These are phyloP conservation scores for Conops quadrifasciatus DNA, from an alignment of 2,888 invertebrate genomes.

Conservation along the genomic window DNA sequence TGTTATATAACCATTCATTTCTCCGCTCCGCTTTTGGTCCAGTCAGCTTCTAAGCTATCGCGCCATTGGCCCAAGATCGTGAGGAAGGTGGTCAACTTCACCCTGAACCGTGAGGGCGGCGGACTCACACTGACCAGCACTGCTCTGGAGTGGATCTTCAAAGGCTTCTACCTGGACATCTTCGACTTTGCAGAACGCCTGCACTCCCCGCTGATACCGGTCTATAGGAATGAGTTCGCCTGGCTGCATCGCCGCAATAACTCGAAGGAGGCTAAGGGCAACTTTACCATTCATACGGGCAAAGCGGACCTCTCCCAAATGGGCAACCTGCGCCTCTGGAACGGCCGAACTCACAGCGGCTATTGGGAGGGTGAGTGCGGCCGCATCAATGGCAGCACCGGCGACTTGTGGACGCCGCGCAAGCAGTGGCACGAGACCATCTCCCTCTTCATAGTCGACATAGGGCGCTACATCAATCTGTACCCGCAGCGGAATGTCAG, in stretches of 20 bases:
- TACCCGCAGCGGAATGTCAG: slow-evolving; percentile 48
- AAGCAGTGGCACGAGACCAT: slow-evolving; percentile 67
- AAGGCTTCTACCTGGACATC: slow-evolving; percentile 81
- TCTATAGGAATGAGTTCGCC: slow-evolving; percentile 79
- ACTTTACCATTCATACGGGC: slow-evolving; percentile 80
- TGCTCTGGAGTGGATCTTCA: slow-evolving; percentile 75
- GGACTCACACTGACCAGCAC: slow-evolving; percentile 69
- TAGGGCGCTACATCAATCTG: slow-evolving; percentile 74
- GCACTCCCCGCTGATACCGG: slow-evolving; percentile 63
- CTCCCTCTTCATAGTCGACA: slow-evolving; percentile 76
- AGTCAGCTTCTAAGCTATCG: slow-evolving; percentile 73
- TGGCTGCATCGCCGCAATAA: slow-evolving; percentile 83
- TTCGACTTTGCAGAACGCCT: slow-evolving; percentile 68
- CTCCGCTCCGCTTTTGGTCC: slow-evolving; percentile 35
- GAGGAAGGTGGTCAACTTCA: slow-evolving; percentile 67
- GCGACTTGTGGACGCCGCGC: slow-evolving; percentile 80
- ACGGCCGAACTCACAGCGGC: slow-evolving; percentile 68
- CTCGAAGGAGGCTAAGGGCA: slow-evolving; percentile 76
- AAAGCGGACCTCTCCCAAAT: slow-evolving; percentile 70
- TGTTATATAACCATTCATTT: not conserved
- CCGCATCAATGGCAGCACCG: slow-evolving; percentile 75
- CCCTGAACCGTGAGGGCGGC: slow-evolving; percentile 68
- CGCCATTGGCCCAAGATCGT: slow-evolving; percentile 64
- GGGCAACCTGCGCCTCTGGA: slow-evolving; percentile 77
- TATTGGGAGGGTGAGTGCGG: slow-evolving; percentile 73